Conservation (phyloP, 2,113 vertebrate species). For the Drymodes brunneopygia region DNA sequence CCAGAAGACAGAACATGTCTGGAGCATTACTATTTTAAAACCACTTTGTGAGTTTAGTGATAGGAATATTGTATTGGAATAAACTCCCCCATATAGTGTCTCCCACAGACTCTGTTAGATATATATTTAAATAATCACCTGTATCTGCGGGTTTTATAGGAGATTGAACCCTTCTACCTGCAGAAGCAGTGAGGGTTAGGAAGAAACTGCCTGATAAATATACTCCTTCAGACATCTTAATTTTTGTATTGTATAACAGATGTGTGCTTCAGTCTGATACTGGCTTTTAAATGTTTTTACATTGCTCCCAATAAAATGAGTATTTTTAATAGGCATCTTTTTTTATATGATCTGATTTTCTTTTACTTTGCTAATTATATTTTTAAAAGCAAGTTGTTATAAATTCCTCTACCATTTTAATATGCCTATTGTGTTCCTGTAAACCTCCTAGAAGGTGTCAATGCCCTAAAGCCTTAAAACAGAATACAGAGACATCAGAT, state of each 20-base stretch:
- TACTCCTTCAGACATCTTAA: background rate
- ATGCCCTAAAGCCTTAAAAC: background rate
- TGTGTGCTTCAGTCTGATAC: background rate
- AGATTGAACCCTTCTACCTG: background rate
- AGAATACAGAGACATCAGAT: background rate
- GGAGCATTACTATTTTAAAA: background rate
- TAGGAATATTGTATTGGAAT: background rate
- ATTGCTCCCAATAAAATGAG: background rate
- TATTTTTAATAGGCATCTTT: background rate
- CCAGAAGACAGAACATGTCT: background rate
- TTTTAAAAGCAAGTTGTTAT: background rate
- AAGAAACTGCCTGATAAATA: background rate
- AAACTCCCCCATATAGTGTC: background rate
- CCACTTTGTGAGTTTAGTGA: background rate
- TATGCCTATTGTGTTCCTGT: background rate
- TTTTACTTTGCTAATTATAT: background rate
- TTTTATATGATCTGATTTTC: background rate
- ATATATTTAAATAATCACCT: background rate
- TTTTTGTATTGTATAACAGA: background rate
- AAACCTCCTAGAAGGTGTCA: background rate
- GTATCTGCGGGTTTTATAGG: background rate
- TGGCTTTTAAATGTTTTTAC: background rate
- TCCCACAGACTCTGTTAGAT: background rate
- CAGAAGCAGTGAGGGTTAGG: background rate
- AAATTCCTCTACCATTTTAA: background rate